Conservation (phyloP, 1,140 invertebrate genomes). For the Capitella teleta region DNA sequence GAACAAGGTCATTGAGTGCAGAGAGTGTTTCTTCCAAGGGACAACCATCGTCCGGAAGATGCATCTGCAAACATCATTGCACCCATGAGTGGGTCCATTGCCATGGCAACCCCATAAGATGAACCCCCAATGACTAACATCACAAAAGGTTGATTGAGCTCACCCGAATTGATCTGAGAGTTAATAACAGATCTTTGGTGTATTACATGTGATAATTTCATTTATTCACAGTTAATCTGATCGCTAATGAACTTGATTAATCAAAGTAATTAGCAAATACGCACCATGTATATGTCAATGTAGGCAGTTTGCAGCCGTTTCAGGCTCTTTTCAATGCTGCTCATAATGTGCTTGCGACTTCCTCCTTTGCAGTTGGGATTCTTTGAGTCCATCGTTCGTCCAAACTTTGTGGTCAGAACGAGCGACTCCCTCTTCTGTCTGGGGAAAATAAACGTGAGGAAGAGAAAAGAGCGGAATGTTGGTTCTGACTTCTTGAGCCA, state of each 20-base stretch:
- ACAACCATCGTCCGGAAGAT: constrained; percentile 19
- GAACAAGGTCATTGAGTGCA: constrained; percentile 22
- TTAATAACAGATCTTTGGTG: no score
- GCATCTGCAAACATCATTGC: constrained; percentile 23
- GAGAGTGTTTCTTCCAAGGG: constrained; percentile 22
- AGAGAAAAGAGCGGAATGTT: not conserved
- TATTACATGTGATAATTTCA: no score
- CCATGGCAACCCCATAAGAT: no score
- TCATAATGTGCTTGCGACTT: constrained; percentile 7
- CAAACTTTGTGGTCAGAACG: not conserved
- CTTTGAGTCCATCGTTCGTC: not conserved
- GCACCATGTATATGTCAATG: constrained; percentile 6
- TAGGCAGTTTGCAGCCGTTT: constrained; percentile 11
- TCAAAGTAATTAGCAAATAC: no score
- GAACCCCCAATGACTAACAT: no score
- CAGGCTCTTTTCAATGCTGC: constrained; percentile 8
- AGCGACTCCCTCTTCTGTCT: not conserved
- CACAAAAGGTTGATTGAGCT: no score
- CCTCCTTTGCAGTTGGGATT: constrained; percentile 8
- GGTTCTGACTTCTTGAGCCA: constrained; percentile 24
- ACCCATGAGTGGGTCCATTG: no score
- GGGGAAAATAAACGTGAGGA: not conserved
- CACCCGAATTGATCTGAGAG: no score
- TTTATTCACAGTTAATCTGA: no score
- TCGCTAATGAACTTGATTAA: no score